Evolutionary conservation across 2,113 vertebrate species (phyloP).

Genomic region (Scomber colias): DNA sequence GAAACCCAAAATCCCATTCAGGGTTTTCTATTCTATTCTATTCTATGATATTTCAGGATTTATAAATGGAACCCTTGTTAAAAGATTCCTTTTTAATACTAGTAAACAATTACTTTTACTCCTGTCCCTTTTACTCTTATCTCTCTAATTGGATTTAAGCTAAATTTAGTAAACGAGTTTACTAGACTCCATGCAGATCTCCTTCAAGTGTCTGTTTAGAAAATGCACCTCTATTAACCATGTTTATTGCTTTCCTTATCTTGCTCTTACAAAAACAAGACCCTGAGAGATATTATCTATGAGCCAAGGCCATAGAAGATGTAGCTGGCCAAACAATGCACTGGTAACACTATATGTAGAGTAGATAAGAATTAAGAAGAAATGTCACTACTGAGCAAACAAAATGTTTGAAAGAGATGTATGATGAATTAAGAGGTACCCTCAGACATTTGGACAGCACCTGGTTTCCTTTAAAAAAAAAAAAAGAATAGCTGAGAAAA

Average conservation of each 20-base stretch:
- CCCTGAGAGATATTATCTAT: constrained; percentile 20
- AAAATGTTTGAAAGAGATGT: background rate
- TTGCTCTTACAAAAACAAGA: constrained; percentile 13
- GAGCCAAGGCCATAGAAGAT: constrained; percentile 5
- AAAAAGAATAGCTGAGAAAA: too few relatives aligned
- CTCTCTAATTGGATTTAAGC: background rate
- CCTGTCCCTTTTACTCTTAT: background rate
- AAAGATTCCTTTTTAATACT: background rate
- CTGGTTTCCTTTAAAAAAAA: background rate
- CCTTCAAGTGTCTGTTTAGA: background rate
- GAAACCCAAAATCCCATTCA: background rate
- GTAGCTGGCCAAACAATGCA: constrained; percentile 8
- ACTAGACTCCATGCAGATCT: constrained; percentile 4
- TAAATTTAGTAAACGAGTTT: background rate
- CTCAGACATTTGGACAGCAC: too few relatives aligned
- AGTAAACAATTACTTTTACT: too few relatives aligned
- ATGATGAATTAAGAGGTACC: background rate
- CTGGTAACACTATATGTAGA: background rate
- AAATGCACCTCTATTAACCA: constrained; percentile 11
- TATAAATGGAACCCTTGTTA: too few relatives aligned
- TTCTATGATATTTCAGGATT: background rate
- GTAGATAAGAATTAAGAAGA: background rate
- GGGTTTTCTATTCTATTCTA: background rate
- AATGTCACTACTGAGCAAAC: background rate
- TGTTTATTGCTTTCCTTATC: constrained; percentile 47